Conservation (phyloP, 2,888 invertebrate species). For the Conops quadrifasciatus region DNA sequence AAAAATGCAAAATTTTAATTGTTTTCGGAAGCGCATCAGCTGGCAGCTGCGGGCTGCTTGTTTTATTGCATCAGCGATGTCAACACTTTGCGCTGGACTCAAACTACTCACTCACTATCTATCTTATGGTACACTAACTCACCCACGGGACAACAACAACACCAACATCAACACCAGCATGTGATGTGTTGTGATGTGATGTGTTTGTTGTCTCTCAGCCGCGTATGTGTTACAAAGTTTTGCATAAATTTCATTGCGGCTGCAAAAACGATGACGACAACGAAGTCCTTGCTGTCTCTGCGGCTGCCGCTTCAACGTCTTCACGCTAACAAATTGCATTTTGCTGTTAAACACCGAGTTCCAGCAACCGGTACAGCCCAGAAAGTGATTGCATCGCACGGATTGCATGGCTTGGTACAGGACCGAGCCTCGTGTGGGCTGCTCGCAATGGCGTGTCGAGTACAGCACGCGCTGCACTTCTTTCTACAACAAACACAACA, state of each 20-base stretch:
- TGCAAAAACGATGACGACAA: background rate
- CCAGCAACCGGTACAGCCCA: slow-evolving; percentile 14
- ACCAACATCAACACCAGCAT: background rate
- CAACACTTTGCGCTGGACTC: slow-evolving; percentile 33
- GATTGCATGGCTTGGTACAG: background rate
- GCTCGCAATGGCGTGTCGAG: background rate
- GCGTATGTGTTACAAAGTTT: slow-evolving; percentile 10
- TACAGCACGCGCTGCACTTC: too few species aligned
- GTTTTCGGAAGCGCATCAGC: slow-evolving; percentile 31
- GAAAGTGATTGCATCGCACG: slow-evolving; percentile 17
- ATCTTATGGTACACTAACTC: background rate
- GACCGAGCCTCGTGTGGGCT: background rate
- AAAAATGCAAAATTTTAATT: slow-evolving; percentile 36
- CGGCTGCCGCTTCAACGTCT: slow-evolving; percentile 12
- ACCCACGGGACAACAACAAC: background rate
- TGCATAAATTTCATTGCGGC: slow-evolving; percentile 31
- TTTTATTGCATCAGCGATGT: slow-evolving; percentile 42
- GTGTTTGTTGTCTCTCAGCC: background rate
- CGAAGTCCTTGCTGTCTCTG: background rate
- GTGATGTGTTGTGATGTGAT: too few species aligned
- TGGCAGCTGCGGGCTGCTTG: slow-evolving; percentile 28
- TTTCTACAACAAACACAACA: background rate
- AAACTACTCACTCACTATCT: background rate
- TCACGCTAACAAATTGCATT: slow-evolving; percentile 55
- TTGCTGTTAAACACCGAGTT: slow-evolving; percentile 52